phyloP scores from a whole-genome alignment of 2,113 vertebrate genomes.

The Ceuthmochares aereus region DNA sequence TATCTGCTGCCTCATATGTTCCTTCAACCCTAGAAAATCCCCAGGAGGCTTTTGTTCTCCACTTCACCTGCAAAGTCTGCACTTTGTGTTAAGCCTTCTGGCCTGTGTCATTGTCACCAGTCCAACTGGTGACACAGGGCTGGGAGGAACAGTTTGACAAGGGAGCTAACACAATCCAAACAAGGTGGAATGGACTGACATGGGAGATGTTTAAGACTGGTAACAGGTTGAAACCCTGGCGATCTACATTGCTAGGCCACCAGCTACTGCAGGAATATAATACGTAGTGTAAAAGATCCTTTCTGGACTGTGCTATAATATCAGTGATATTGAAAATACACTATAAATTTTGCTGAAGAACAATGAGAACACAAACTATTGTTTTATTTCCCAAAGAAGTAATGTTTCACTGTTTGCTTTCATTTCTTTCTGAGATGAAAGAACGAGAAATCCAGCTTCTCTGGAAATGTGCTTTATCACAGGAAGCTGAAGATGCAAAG shows the following conservation, averaged over 20 bases:
- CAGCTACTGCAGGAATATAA: neutral
- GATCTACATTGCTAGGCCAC: neutral
- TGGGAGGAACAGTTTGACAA: neutral
- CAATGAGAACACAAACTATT: neutral
- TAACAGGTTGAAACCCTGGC: neutral
- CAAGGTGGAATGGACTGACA: neutral
- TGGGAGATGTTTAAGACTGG: neutral
- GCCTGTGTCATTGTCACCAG: neutral
- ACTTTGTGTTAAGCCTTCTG: neutral
- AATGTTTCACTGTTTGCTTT: neutral
- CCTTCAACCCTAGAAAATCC: neutral
- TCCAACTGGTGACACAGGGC: neutral
- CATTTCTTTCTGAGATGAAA: neutral
- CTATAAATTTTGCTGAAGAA: neutral
- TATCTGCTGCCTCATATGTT: neutral
- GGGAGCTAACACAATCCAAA: neutral
- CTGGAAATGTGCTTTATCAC: neutral
- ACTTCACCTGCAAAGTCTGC: neutral
- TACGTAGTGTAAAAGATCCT: neutral
- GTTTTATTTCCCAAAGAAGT: neutral
- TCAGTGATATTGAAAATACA: neutral
- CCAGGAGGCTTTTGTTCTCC: neutral
- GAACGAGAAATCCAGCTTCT: neutral
- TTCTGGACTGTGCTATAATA: neutral
- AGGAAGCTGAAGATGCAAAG: neutral